Conservation (phyloP, 1,140 invertebrate species). For the Limonius californicus region DNA sequence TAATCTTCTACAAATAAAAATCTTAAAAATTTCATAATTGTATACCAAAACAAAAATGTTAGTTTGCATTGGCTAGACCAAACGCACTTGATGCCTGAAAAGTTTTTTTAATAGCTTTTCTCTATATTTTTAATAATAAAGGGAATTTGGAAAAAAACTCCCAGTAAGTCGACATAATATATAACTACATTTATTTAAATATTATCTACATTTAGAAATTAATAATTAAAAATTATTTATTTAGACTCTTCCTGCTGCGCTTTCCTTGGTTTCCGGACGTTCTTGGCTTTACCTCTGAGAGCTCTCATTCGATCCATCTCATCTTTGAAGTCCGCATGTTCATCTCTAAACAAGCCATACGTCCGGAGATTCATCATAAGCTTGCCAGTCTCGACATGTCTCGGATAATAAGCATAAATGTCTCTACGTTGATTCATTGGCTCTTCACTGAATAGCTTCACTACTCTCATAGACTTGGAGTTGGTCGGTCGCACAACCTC, state of each 20-base stretch:
- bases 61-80: no score
- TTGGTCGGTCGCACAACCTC: conserved; percentile 77
- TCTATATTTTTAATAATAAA: no score
- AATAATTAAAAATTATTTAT: not conserved
- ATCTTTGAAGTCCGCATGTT: conserved; percentile 89
- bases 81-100: no score
- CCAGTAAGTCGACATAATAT: not conserved
- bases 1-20: no score
- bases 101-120: no score
- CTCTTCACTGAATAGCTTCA: conserved; percentile 70
- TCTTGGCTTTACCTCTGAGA: conserved; percentile 73
- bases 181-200: conserved; percentile 4
- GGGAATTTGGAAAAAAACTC: no score
- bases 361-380: conserved; percentile 68
- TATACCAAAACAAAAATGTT: no score
- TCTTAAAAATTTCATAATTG: no score
- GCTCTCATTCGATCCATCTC: conserved; percentile 76
- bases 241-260: conserved; percentile 21
- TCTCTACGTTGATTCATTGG: conserved; percentile 72
- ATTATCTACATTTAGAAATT: not conserved
- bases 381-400: conserved; percentile 68
- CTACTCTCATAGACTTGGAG: conserved; percentile 75
- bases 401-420: conserved; percentile 82
- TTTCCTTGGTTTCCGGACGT: conserved; percentile 51
- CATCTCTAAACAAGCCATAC: conserved; percentile 82